These are phyloP conservation scores for Cololabis saira DNA, from an alignment of 2,113 vertebrate genomes.

Conservation along the genomic window DNA sequence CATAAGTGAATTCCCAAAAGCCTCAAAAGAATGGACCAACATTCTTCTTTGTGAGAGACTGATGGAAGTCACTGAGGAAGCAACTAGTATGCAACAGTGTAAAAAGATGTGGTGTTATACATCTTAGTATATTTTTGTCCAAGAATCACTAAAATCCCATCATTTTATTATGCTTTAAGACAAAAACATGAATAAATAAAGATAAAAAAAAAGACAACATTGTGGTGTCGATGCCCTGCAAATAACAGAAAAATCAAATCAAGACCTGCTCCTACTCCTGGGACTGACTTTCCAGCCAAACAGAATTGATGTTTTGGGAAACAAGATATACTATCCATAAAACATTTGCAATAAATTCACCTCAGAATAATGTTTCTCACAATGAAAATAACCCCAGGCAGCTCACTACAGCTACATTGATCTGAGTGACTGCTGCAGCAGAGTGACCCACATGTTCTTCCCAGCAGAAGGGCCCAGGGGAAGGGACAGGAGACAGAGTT, in stretches of 20 bases:
- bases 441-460: conserved; percentile 38
- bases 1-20: too few species aligned
- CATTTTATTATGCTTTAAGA: too few species aligned
- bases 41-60: too few species aligned
- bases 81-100: too few species aligned
- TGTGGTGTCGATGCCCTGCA: too few species aligned
- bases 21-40: too few species aligned
- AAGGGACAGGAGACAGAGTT: conserved; percentile 26
- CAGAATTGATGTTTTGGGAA: conserved; percentile 2
- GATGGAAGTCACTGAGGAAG: too few species aligned
- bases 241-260: neutral
- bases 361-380: conserved; percentile 27
- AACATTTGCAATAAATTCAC: conserved; percentile 13
- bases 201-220: too few species aligned
- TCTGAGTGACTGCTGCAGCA: conserved; percentile 28
- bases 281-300: neutral
- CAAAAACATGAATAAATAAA: too few species aligned
- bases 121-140: too few species aligned
- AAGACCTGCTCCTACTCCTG: neutral
- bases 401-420: conserved; percentile 30
- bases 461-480: conserved; percentile 10
- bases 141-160: too few species aligned
- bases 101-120: too few species aligned
- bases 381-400: conserved; percentile 46
- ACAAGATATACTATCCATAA: conserved; percentile 8